Base-by-base conservation (phyloP, 1,140 invertebrate species). In the Danaus plexippus region DNA sequence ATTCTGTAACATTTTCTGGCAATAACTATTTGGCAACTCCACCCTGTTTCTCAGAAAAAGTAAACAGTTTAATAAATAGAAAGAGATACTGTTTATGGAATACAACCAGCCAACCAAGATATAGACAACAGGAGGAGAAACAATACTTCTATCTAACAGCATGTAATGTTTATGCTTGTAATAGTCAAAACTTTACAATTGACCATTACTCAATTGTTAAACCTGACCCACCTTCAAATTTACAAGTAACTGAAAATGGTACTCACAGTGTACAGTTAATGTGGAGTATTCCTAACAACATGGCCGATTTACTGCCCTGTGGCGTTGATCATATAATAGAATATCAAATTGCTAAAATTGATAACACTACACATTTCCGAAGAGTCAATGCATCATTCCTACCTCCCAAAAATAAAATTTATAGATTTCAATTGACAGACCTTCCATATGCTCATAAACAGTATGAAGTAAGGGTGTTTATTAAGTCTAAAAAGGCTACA, bases 391-490 rank as follows among this genome's bases (percentile, higher is more conserved):
- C 74, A 11, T 71, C 80, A 15, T 44, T 43, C n/a, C 61, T 85
- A 44, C 72, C 76, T n/a, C 43, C 64, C 15, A 77, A 66, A 43
- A 80, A 80, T 59, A 73, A 69, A 57, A 75, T 75, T 59, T 87
- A 89, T 52, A 72, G 57, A 51, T 89, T 88, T 67, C 88, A 89
- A 63, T 79, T 94, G 43, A 89, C 87, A 1, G 81, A 87, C 54
- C 73, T 94, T 11, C 80, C 89, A 49, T 92, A 91, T 77, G 89
- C 92, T 1, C 90, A 93, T 71, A 88, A 89, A 48, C 80, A 88
- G 47, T 94, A 93, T 81, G 92, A 93, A 64, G 88, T 93, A 9
- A 82, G 92, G 57, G 89, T 94, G 42, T 90, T 88, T 32, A 87
- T 92, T 57, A 90, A 88, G 63, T 87, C 89, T 10, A 75, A 87